Evolutionary conservation across 2,113 vertebrate genomes (phyloP).

Genomic region (Brevimyrus niger): DNA sequence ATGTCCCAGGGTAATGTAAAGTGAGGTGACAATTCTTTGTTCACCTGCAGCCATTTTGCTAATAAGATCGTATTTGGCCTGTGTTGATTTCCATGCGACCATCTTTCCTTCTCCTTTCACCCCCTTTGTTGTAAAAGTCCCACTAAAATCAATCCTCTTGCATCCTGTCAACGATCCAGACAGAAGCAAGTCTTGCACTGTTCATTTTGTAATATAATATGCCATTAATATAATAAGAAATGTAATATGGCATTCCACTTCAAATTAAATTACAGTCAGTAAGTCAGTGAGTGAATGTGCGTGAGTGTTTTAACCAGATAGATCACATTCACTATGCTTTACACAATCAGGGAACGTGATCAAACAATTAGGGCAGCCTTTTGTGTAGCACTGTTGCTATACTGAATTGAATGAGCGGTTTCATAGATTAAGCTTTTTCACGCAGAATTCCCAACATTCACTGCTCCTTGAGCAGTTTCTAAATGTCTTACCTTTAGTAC

Average conservation of each 20-base stretch:
- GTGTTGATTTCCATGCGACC: background rate
- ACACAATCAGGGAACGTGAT: background rate
- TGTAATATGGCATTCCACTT: background rate
- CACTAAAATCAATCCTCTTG: background rate
- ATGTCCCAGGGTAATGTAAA: background rate
- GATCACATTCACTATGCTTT: background rate
- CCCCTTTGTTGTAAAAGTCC: background rate
- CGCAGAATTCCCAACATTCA: background rate
- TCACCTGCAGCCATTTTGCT: background rate
- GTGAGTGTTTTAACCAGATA: background rate
- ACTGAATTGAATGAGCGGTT: background rate
- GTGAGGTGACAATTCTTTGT: background rate
- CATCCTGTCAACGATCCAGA: background rate
- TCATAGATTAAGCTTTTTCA: background rate
- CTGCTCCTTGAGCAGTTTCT: background rate
- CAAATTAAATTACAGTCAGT: background rate
- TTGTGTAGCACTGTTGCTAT: background rate
- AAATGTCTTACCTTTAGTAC: background rate
- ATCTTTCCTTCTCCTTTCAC: background rate
- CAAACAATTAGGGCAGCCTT: background rate
- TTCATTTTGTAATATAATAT: background rate
- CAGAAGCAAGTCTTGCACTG: background rate
- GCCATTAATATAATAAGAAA: background rate
- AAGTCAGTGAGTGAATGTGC: too few relatives aligned
- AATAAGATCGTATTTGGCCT: background rate